Percentiles rank a stretch among this genome's conserved stretches.
phyloP scores from a whole-genome alignment of 2,113 vertebrate species.

The Pungitius pungitius region DNA sequence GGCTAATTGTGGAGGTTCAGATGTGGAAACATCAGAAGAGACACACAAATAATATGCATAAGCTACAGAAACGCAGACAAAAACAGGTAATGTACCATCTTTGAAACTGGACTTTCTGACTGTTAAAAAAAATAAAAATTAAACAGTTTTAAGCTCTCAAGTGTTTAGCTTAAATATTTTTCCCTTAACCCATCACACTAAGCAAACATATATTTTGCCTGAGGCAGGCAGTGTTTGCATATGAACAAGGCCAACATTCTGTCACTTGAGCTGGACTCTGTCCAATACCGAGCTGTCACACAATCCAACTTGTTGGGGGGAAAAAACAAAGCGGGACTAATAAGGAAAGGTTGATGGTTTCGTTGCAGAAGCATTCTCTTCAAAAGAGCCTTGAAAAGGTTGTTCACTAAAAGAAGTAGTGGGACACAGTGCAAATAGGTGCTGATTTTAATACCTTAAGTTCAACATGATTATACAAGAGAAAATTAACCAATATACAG shows the following conservation, averaged over 20 bases:
- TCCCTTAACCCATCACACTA: constrained; percentile 26
- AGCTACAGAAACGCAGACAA: not conserved
- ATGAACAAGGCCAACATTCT: constrained; percentile 23
- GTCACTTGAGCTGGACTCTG: constrained; percentile 27
- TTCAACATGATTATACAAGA: constrained; percentile 80
- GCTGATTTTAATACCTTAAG: constrained; percentile 79
- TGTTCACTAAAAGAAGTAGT: constrained; percentile 52
- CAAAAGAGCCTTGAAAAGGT: constrained; percentile 9
- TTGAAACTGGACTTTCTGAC: not conserved
- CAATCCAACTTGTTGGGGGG: constrained; percentile 14
- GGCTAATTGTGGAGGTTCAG: not conserved
- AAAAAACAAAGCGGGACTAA: not conserved
- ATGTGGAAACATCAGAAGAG: not conserved
- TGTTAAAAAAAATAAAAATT: not conserved
- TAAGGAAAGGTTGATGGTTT: not conserved
- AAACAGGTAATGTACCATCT: not conserved
- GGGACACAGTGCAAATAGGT: constrained; percentile 73
- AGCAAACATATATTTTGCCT: constrained; percentile 28
- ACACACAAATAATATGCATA: not conserved
- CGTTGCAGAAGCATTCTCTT: not conserved
- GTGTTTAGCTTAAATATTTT: not conserved
- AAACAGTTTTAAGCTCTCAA: not conserved
- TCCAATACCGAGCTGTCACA: constrained; percentile 24
- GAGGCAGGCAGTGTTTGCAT: constrained; percentile 35
- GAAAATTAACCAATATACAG: constrained; percentile 82